Evolutionary conservation across 2,113 vertebrate species (phyloP), one percentile per base, ranked within the genome.

Genomic region (Prinia subflava): DNA sequence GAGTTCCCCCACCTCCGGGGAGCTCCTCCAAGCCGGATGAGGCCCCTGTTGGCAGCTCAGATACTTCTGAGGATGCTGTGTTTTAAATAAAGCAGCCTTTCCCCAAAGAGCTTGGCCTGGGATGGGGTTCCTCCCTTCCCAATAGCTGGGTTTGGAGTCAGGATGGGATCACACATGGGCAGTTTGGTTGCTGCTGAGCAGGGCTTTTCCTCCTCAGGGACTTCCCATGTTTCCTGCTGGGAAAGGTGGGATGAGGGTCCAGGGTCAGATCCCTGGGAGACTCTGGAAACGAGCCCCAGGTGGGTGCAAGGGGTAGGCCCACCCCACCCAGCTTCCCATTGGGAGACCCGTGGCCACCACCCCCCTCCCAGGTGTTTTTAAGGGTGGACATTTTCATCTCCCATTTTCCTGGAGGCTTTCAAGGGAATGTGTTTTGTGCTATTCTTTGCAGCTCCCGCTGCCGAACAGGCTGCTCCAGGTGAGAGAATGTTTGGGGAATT

Each of bases 261-360:
- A 4, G 55, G 33, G 2, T n/a, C 23, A 28, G 2, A 47, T 41
- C 56, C 47, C 30, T 25, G 27, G 23, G 23, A 59, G 33, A 5
- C 13, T 15, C 52, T 6, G 9, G 42, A 20, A 64, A 57, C 0
- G 10, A 21, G 53, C 24, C 19, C 5, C 77, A n/a, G 37, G 9
- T 73, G 60, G 24, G 21, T 18, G n/a, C 2, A 3, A 53, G 59
- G 25, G 44, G 14, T 37, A 9, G 60, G 37, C 25, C 11, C 6
- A 4, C 15, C 19, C 75, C 69, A 18, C 39, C 83, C 35, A 1
- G 24, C 42, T 57, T 87, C 77, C 70, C 59, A 81, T 10, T 74
- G 86, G 85, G 44, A 56, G 35, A 47, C 5, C 37, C 1, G 0
- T 0, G 2, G 35, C 15, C 39, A 4, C 27, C 33, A 9, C 13